These are phyloP conservation scores for Colossoma macropomum DNA, from an alignment of 2,113 vertebrate species.

Conservation along the genomic window DNA sequence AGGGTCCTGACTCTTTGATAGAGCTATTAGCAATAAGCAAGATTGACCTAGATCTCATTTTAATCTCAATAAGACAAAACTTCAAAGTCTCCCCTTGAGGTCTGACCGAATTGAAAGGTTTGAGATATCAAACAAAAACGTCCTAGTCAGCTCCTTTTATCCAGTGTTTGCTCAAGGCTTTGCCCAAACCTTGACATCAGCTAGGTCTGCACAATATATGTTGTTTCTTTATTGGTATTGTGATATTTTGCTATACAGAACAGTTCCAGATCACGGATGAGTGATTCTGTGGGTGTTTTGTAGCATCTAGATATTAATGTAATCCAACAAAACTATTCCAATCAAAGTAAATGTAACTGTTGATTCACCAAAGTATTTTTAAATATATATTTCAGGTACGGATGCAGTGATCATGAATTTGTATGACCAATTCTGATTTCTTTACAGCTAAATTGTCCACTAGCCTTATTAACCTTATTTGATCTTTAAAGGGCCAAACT, in stretches of 20 bases:
- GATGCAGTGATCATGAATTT: no score
- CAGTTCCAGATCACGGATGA: neutral
- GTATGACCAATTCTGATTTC: no score
- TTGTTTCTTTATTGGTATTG: neutral
- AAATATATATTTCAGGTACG: no score
- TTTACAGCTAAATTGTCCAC: no score
- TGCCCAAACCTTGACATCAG: neutral
- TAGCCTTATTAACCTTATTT: no score
- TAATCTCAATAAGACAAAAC: conserved; percentile 31
- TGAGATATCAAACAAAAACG: conserved; percentile 18
- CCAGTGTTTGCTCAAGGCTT: neutral
- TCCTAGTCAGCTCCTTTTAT: neutral
- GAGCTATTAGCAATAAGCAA: conserved; percentile 50
- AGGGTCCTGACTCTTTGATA: conserved; percentile 55
- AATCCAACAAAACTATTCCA: no score
- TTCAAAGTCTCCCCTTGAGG: conserved; percentile 60
- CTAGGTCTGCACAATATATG: neutral
- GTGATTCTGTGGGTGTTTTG: neutral
- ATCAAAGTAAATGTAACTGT: no score
- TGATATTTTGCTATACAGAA: neutral
- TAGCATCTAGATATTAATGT: no score
- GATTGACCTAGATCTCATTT: conserved; percentile 54
- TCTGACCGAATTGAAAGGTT: conserved; percentile 24
- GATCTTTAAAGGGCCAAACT: no score
- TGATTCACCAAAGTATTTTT: no score